A percentile compares a stretch with the other conserved stretches of the same genome.
These are phyloP conservation scores for Chaetophractus vellerosus DNA, from an alignment of 2,797 vertebrate species.

Conservation along the genomic window DNA sequence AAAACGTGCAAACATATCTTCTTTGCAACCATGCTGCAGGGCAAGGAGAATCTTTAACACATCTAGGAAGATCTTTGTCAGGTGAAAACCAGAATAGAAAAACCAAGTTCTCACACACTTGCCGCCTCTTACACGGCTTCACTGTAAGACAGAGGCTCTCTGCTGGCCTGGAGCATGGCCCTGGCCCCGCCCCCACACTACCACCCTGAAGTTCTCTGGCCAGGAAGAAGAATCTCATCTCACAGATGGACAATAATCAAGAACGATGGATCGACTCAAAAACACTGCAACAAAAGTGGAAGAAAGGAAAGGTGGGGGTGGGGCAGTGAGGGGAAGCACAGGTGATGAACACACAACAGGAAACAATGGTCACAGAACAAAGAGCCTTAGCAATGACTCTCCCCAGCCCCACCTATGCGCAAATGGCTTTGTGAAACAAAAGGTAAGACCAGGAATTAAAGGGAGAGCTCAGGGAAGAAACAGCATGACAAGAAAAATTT, in stretches of 20 bases:
- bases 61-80: not conserved
- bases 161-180: not conserved
- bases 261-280: not conserved
- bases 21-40: not conserved
- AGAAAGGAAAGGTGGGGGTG: not conserved
- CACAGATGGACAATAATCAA: not conserved
- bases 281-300: not conserved
- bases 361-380: not conserved
- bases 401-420: not conserved
- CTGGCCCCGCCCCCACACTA: too few relatives aligned
- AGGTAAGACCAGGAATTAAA: not conserved
- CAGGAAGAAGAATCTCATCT: not conserved
- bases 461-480: not conserved
- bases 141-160: not conserved
- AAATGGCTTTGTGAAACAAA: not conserved
- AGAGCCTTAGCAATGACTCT: constrained; percentile 1
- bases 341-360: not conserved
- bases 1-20: too few relatives aligned
- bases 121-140: not conserved
- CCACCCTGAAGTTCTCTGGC: not conserved
- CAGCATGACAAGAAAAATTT: not conserved
- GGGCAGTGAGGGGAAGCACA: not conserved
- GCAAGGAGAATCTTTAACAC: not conserved
- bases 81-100: not conserved
- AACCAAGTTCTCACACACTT: not conserved